phyloP scores from a whole-genome alignment of 2,797 vertebrate species.

The Calcarius lapponicus region DNA sequence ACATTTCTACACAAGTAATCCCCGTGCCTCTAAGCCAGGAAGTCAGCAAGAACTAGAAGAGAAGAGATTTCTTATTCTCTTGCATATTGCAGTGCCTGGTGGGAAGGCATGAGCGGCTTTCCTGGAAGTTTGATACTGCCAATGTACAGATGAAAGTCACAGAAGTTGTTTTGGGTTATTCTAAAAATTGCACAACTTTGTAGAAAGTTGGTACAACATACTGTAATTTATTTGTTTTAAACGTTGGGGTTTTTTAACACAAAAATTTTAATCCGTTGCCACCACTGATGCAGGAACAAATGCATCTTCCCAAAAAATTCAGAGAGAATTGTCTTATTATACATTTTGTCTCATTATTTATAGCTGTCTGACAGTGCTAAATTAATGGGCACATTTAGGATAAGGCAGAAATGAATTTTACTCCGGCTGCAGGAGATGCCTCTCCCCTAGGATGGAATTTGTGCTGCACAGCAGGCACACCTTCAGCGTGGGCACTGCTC shows the following conservation, averaged over 20 bases:
- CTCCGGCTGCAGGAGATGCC: background rate
- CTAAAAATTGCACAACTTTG: background rate
- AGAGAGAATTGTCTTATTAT: background rate
- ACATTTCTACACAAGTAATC: background rate
- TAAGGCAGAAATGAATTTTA: background rate
- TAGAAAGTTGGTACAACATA: background rate
- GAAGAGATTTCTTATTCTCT: background rate
- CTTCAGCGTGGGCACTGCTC: background rate
- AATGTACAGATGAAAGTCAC: background rate
- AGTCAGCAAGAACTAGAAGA: background rate
- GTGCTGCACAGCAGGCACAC: background rate
- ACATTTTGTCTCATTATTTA: background rate
- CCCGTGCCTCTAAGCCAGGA: background rate
- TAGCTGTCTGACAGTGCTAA: background rate
- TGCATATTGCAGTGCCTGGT: background rate
- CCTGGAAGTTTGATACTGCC: background rate
- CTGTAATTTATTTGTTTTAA: background rate
- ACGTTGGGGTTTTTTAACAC: fast-evolving
- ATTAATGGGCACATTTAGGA: background rate
- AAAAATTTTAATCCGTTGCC: background rate
- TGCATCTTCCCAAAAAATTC: fast-evolving
- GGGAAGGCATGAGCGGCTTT: background rate
- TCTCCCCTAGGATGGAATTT: background rate
- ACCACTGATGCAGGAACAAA: fast-evolving
- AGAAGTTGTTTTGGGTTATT: background rate